Conservation (phyloP, 2,797 vertebrate species). For the Parauchenoglanis punctatus region DNA sequence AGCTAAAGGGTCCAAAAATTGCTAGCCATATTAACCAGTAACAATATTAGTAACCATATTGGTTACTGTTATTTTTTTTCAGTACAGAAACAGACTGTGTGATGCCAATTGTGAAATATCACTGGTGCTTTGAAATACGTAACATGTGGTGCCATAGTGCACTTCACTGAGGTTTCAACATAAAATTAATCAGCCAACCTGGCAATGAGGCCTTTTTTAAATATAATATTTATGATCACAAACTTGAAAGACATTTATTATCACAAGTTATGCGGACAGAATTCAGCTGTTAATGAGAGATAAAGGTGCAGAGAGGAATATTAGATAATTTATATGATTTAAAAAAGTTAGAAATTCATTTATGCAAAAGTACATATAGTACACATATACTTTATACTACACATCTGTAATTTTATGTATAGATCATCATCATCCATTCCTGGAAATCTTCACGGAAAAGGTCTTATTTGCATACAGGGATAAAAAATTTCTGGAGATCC, state of each 20-base stretch:
- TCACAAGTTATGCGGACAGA: slow-evolving; percentile 31
- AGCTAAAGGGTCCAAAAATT: slow-evolving; percentile 52
- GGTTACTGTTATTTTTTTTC: slow-evolving; percentile 23
- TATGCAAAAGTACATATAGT: background rate
- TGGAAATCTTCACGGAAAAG: slow-evolving; percentile 58
- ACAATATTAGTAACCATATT: slow-evolving; percentile 12
- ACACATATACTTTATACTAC: background rate
- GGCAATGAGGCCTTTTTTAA: slow-evolving; percentile 21
- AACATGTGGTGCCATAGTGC: background rate
- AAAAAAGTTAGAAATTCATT: background rate
- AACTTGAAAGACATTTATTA: slow-evolving; percentile 40
- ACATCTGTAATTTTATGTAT: slow-evolving; percentile 47
- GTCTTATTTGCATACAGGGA: slow-evolving; percentile 59
- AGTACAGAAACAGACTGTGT: background rate
- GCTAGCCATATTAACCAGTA: slow-evolving; percentile 6
- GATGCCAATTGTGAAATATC: slow-evolving; percentile 43
- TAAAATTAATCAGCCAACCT: slow-evolving; percentile 41
- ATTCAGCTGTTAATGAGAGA: slow-evolving; percentile 41
- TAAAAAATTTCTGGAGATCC: slow-evolving; percentile 70
- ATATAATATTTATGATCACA: slow-evolving; percentile 33
- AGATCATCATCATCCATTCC: slow-evolving; percentile 83
- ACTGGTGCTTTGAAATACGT: background rate
- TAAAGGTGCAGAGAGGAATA: slow-evolving; percentile 37
- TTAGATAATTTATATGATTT: background rate
- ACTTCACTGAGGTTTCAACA: slow-evolving; percentile 8